Evolutionary conservation across 2,888 invertebrate genomes (phyloP), one percentile per base, ranked within the genome.

Genomic region (Lagria hirta): DNA sequence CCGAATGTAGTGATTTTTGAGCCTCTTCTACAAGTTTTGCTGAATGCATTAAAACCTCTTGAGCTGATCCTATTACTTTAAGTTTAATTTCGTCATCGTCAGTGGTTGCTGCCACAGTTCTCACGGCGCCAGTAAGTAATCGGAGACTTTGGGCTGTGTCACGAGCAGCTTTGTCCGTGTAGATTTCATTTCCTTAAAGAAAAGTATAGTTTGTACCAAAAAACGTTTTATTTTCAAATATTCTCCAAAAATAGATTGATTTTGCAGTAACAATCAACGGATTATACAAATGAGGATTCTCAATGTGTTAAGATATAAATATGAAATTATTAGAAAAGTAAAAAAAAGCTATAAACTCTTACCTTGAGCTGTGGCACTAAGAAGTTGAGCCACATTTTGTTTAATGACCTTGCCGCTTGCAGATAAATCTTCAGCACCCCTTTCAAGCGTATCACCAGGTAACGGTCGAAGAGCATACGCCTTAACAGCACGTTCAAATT

Each of bases 341-440:
- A n/a, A n/a, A n/a, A n/a, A n/a, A n/a, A n/a, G n/a, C n/a, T n/a
- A n/a, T n/a, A n/a, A n/a, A n/a, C n/a, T n/a, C n/a, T n/a, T n/a
- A n/a, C n/a, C 84, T 68, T 86, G 87, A 6, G 88, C 80, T 10
- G 90, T 88, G 1, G 90, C 90, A 8, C 91, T 89, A 35, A 94
- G 77, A 41, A 97, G 74, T 64, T 91, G 89, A 3, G 94, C 89
- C 60, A 94, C 82, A 21, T 85, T 81, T 30, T 89, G 84, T 34
- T 88, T 89, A 0, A 93, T 88, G 26, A 83, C 79, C 67, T 93
- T 92, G 35, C 80, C 79, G 27, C 80, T 77, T 14, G 75, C 69
- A 7, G 80, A 79, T 20, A 85, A 69, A 57, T 78, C 76, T 49
- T 78, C 68, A 13, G 80, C 75, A 21, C 81, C 78, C 21, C 74